Conservation (phyloP, 2,888 invertebrate species). For the Lobophora halterata region DNA sequence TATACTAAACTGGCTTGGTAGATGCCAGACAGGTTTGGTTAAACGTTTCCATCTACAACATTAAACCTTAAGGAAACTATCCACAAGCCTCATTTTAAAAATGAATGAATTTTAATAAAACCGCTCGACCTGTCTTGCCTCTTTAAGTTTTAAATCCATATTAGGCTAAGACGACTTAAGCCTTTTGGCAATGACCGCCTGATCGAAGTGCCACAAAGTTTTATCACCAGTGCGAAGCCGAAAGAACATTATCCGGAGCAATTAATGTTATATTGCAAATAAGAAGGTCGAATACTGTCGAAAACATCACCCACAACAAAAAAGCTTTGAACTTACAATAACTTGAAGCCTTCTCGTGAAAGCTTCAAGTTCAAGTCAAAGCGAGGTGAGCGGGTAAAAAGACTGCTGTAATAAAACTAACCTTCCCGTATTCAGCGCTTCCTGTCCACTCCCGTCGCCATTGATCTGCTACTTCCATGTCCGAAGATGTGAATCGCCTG, state of each 20-base stretch:
- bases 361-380: neutral
- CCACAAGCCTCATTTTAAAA: conserved; percentile 56
- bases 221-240: no score
- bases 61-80: conserved; percentile 55
- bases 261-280: no score
- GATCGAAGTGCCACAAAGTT: conserved; percentile 50
- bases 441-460: conserved; percentile 77
- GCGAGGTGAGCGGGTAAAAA: neutral
- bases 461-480: conserved; percentile 75
- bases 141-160: conserved; percentile 66
- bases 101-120: conserved; percentile 43
- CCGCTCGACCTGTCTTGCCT: conserved; percentile 49
- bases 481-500: conserved; percentile 40
- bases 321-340: neutral
- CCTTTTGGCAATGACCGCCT: conserved; percentile 76
- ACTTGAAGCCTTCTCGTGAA: neutral
- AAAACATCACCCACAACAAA: neutral
- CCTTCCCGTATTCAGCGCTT: conserved; percentile 76
- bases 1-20: conserved; percentile 54
- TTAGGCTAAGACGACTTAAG: conserved; percentile 69
- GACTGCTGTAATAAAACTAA: conserved; percentile 39
- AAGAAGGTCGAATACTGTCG: neutral
- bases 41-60: conserved; percentile 40
- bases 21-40: conserved; percentile 59
- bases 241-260: no score